Conservation (phyloP, 2,888 invertebrate species). For the Chrysodeixis includens region DNA sequence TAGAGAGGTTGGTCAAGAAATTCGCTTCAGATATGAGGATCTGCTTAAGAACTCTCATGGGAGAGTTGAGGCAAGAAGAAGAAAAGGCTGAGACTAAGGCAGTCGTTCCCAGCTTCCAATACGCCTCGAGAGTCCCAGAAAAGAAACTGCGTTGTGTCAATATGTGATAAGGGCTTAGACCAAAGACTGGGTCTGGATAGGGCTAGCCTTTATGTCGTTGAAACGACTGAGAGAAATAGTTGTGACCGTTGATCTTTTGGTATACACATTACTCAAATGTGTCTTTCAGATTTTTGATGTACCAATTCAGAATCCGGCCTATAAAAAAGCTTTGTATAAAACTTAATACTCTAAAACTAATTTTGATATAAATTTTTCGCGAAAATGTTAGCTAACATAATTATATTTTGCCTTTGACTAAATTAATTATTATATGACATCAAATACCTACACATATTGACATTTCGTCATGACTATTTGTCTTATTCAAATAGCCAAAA, state of each 20-base stretch:
- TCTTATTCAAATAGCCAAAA: conserved; percentile 43
- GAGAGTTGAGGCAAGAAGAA: conserved; percentile 74
- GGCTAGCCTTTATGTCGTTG: conserved; percentile 26
- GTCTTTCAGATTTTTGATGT: conserved; percentile 16
- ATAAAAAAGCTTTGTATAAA: conserved; percentile 26
- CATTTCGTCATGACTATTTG: conserved; percentile 47
- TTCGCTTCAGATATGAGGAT: conserved; percentile 87
- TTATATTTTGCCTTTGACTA: conserved; percentile 17
- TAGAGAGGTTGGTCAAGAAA: conserved; percentile 91
- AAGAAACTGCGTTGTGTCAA: conserved; percentile 94
- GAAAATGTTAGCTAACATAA: conserved; percentile 15
- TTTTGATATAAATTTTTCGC: conserved; percentile 24
- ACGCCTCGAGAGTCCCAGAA: conserved; percentile 92
- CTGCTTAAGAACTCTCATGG: conserved; percentile 89
- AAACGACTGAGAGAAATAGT: conserved; percentile 47
- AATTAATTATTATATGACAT: conserved; percentile 14
- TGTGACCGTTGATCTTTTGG: conserved; percentile 37
- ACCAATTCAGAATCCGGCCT: conserved; percentile 18
- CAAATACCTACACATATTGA: conserved; percentile 16
- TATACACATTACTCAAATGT: conserved; percentile 14
- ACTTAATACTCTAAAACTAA: conserved; percentile 19
- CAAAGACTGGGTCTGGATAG: conserved; percentile 40
- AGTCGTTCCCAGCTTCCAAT: conserved; percentile 89
- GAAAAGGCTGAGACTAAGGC: conserved; percentile 79
- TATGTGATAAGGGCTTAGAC: conserved; percentile 86